Evolutionary conservation across 1,140 invertebrate genomes (phyloP).

Genomic region (Caenorhabditis latens): DNA sequence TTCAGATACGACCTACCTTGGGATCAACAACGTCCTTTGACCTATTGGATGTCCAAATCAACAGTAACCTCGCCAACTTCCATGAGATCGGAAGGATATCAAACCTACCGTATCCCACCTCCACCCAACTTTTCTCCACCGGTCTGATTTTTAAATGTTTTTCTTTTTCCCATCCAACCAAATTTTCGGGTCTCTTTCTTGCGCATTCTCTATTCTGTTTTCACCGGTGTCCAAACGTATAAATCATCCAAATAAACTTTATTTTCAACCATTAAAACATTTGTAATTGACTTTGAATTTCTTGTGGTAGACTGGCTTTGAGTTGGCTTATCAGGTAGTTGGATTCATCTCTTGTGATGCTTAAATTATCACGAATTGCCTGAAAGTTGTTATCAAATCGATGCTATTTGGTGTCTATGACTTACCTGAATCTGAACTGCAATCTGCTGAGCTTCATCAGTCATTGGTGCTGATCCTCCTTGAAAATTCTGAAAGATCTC

Average conservation of each 20-base stretch:
- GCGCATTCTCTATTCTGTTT: not conserved
- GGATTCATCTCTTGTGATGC: slow-evolving; percentile 15
- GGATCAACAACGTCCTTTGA: slow-evolving; percentile 38
- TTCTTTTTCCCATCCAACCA: not conserved
- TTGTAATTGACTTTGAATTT: slow-evolving; percentile 14
- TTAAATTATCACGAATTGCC: slow-evolving; percentile 36
- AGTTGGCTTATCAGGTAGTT: slow-evolving; percentile 42
- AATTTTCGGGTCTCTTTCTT: not conserved
- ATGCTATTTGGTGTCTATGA: not conserved
- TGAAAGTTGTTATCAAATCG: not conserved
- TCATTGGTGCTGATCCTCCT: not conserved
- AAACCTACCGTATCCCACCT: slow-evolving; percentile 26
- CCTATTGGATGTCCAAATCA: slow-evolving; percentile 42
- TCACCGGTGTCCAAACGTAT: not conserved
- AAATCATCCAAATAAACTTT: not conserved
- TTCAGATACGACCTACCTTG: slow-evolving; percentile 41
- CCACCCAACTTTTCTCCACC: slow-evolving; percentile 36
- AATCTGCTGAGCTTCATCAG: slow-evolving; percentile 27
- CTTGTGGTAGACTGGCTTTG: slow-evolving; percentile 33
- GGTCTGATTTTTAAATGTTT: not conserved
- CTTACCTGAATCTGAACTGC: slow-evolving; percentile 23
- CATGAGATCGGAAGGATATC: slow-evolving; percentile 12
- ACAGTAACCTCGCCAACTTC: slow-evolving; percentile 37
- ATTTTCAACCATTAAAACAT: not conserved
- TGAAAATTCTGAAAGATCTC: not conserved